Evolutionary conservation across 2,888 invertebrate genomes (phyloP).

Genomic region (Phorcus lineatus): DNA sequence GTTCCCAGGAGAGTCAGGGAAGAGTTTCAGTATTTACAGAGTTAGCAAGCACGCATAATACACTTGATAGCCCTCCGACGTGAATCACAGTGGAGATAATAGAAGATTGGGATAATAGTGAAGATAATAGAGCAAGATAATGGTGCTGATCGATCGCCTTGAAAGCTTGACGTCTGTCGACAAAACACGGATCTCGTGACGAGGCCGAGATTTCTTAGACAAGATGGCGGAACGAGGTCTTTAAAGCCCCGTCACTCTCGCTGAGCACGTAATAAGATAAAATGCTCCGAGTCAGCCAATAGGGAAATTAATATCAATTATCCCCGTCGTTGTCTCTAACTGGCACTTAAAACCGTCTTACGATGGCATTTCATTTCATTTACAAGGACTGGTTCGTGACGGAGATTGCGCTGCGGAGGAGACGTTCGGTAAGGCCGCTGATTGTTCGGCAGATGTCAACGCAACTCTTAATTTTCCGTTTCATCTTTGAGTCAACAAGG

Average conservation of each 20-base stretch:
- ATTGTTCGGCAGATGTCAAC: not conserved
- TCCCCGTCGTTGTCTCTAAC: constrained; percentile 7
- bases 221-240: constrained; percentile 8
- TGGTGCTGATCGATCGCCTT: constrained; percentile 6
- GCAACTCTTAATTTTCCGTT: not conserved
- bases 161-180: constrained; percentile 15
- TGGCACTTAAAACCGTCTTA: constrained; percentile 13
- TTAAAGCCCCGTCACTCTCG: constrained; percentile 9
- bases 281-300: constrained; percentile 7
- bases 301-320: constrained; percentile 15
- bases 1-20: not conserved
- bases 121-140: constrained; percentile 4
- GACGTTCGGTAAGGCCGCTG: not conserved
- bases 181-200: constrained; percentile 12
- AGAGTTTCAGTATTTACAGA: not conserved
- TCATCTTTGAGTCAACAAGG: not conserved
- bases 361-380: constrained; percentile 13
- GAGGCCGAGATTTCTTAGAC: constrained; percentile 9
- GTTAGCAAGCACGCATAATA: not conserved
- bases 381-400: constrained; percentile 7
- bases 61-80: constrained; percentile 8
- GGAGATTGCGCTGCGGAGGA: not conserved
- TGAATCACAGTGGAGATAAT: not conserved
- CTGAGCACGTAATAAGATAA: constrained; percentile 6
- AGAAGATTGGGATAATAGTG: constrained; percentile 11